Evolutionary conservation across 1,140 invertebrate genomes (phyloP), one percentile per base, ranked within the genome.

Genomic region (Melipona quadrifasciata): DNA sequence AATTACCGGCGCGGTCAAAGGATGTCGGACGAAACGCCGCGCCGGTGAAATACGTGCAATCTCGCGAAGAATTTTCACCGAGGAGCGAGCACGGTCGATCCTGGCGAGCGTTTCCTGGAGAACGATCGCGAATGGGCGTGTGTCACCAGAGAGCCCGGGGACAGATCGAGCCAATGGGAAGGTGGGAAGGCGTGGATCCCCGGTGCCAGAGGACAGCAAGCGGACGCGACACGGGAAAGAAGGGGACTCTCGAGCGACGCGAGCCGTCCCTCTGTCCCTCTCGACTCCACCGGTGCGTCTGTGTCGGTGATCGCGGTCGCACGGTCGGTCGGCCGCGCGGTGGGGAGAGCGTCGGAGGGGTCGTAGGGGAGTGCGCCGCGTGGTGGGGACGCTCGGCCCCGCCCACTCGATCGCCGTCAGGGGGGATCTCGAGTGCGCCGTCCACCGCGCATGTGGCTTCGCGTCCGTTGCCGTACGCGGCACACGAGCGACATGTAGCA

Each of bases 91-190:
- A 39, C 17, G n/a, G 78, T 55, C 74, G 84, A 81, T 85, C 51
- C 73, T n/a, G 71, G 31, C 55, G 72, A 72, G 47, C 86, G 86
- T 84, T 89, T 89, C 84, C 90, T 89, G 88, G 87, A 86, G 88
- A 90, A 90, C 87, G 89, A 80, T 85, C 80, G 87, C 89, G 85
- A 90, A 92, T 90, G 92, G 94, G 94, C 94, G 94, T 95, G 94
- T 94, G 94, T 94, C 93, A 93, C 91, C 91, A 92, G 80, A 68
- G 24, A 55, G 88, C 84, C 84, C 83, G 92, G 92, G 91, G 93
- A 94, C 94, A 94, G 90, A 90, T 90, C 87, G 89, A 74, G 85
- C 94, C 94, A 95, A 95, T 95, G 90, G 86, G 90, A 86, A 84
- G 74, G 67, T 79, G 86, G 87, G 93, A 94, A 94, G 94, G 94